Percentiles rank a stretch among this genome's conserved stretches.
Evolutionary conservation across 2,797 vertebrate species (phyloP).

Genomic region (Poeciliopsis turneri): DNA sequence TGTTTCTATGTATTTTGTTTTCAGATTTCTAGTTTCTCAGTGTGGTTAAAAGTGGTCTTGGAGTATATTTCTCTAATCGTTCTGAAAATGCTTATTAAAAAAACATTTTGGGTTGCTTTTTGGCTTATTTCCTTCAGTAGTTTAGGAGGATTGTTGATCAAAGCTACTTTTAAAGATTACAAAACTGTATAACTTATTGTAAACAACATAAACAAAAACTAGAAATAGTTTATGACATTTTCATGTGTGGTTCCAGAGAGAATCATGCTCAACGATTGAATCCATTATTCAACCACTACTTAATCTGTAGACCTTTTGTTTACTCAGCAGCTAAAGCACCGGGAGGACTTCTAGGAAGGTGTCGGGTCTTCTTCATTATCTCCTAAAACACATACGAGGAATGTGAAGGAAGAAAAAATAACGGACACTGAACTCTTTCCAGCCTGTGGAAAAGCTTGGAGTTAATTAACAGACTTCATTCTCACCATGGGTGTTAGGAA

Average conservation of each 20-base stretch:
- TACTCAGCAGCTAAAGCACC: conserved; percentile 50
- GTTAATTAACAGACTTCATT: conserved; percentile 68
- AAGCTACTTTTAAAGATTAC: not conserved
- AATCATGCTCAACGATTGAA: conserved; percentile 30
- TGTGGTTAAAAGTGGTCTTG: not conserved
- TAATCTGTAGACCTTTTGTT: conserved; percentile 64
- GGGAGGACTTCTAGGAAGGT: conserved; percentile 65
- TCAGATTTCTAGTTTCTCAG: not conserved
- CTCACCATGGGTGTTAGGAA: conserved; percentile 45
- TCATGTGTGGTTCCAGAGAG: conserved; percentile 25
- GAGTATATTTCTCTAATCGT: not conserved
- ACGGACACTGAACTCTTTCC: conserved; percentile 25
- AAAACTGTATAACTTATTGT: not conserved
- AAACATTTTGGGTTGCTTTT: not conserved
- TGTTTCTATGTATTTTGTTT: not conserved
- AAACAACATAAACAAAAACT: not conserved
- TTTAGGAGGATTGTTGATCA: not conserved
- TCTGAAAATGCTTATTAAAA: not conserved
- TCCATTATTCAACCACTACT: conserved; percentile 35
- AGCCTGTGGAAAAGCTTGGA: conserved; percentile 35
- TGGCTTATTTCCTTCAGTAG: not conserved
- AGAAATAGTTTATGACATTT: not conserved
- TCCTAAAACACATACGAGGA: conserved; percentile 4
- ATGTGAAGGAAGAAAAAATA: conserved; percentile 26
- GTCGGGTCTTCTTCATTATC: conserved; percentile 47